Evolutionary conservation across 2,113 vertebrate genomes (phyloP), one percentile per base, ranked within the genome.

Genomic region (Piprites chloris): DNA sequence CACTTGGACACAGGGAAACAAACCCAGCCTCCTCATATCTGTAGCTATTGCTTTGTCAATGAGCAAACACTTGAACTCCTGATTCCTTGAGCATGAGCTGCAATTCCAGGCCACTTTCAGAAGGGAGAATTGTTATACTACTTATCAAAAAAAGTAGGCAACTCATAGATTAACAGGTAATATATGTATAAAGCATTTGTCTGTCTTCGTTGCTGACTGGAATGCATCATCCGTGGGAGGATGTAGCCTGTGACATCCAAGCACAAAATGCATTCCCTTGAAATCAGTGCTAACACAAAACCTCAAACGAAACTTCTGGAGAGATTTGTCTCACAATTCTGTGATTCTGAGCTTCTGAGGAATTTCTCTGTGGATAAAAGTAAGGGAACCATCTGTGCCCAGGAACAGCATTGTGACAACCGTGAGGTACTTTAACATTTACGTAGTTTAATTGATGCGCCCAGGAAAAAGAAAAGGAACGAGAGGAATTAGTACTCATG

Each of bases 341-440:
- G 16, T 61, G 53, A 47, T 26, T 68, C 21, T 47, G 41, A 35
- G 10, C 39, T 87, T 13, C 35, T 72, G 33, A 63, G 35, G 19
- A 73, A 39, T 58, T 85, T 12, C 41, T 85, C 37, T 5, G 1
- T 12, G 3, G 15, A 32, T 73, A 59, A 79, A 72, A 85, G 24
- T 33, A 49, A 83, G 32, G 37, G n/a, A 78, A 8, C 6, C 4
- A 4, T 66, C 19, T 87, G 39, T 82, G 26, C 23, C 30, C 52
- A 5, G 12, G 11, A 87, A 66, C 4, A 80, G 23, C 27, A 23
- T 10, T 0, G 0, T 81, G 77, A 44, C 41, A 52, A 11, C 15
- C 35, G 3, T 59, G 35, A 88, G 8, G 12, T 63, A 12, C 30
- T 86, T 59, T 5, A 41, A 23, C 1, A 12, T 67, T 67, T 92